These are phyloP conservation scores for Salvelinus fontinalis DNA, from an alignment of 2,113 vertebrate genomes.

Conservation along the genomic window DNA sequence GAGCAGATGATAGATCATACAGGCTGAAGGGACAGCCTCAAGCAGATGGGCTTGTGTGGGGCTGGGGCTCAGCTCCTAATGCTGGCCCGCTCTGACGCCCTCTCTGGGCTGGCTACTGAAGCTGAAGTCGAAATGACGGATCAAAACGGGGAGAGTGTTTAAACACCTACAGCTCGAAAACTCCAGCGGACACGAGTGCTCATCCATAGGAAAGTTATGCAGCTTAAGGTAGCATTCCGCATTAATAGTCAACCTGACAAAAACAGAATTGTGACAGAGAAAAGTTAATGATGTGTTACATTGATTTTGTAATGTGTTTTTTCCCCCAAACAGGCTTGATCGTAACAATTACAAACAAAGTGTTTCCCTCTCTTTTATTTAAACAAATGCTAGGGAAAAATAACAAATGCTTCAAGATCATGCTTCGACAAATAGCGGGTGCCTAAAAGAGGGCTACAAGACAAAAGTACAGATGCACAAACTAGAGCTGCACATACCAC, in stretches of 20 bases:
- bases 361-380: conserved; percentile 22
- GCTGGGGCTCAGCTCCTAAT: conserved; percentile 18
- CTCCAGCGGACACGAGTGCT: conserved; percentile 96
- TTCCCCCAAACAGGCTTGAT: conserved; percentile 19
- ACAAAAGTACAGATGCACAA: conserved; percentile 52
- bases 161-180: conserved; percentile 97
- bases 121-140: conserved; percentile 56
- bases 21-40: conserved; percentile 51
- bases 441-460: conserved; percentile 37
- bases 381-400: conserved; percentile 29
- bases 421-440: conserved; percentile 38
- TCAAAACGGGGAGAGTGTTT: conserved; percentile 48
- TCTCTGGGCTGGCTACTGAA: conserved; percentile 48
- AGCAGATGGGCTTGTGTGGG: conserved; percentile 58
- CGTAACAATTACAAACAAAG: conserved; percentile 4
- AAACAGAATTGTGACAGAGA: conserved; percentile 69
- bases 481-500: conserved; percentile 60
- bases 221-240: conserved; percentile 99
- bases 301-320: conserved; percentile 13
- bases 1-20: conserved; percentile 52
- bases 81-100: conserved; percentile 36
- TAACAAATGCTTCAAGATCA: conserved; percentile 17
- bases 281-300: conserved; percentile 36
- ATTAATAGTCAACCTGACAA: conserved; percentile 95
- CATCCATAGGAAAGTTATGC: conserved; percentile 99